phyloP scores from a whole-genome alignment of 2,888 invertebrate genomes.

The Andrena haemorrhoa region DNA sequence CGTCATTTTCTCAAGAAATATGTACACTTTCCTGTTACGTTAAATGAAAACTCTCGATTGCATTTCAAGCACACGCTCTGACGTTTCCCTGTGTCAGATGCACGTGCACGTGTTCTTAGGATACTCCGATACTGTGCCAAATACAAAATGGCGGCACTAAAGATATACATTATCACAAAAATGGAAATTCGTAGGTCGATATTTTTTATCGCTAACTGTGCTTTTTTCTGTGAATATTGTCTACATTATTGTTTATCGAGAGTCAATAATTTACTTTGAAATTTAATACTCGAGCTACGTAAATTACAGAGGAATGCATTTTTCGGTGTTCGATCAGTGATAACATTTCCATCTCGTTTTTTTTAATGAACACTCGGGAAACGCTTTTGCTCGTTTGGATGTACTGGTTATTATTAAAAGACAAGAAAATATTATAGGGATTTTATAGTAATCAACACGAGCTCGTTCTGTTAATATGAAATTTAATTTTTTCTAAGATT shows the following conservation, averaged over 20 bases:
- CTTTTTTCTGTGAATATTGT: background rate
- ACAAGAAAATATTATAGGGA: background rate
- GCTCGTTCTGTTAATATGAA: constrained; percentile 7
- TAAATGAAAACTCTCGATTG: background rate
- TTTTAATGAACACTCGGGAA: background rate
- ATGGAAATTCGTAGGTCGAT: background rate
- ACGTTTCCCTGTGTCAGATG: constrained; percentile 24
- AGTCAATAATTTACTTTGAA: background rate
- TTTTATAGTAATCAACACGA: constrained; percentile 5
- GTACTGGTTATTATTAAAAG: background rate
- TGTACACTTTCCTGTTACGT: constrained; percentile 13
- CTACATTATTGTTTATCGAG: background rate
- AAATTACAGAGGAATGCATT: background rate
- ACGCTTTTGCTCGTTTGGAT: background rate
- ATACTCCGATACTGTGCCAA: background rate
- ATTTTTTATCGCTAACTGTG: background rate
- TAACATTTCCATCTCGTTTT: background rate
- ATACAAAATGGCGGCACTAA: constrained; percentile 43
- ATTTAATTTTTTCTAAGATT: constrained; percentile 30
- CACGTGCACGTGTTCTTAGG: constrained; percentile 14
- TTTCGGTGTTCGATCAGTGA: background rate
- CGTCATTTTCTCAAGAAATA: constrained; percentile 47
- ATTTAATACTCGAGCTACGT: background rate
- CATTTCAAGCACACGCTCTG: constrained; percentile 23
- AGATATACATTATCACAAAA: background rate